Evolutionary conservation across 92 coral and sea anemone genomes (phyloP).

Genomic region (Palythoa grandis): DNA sequence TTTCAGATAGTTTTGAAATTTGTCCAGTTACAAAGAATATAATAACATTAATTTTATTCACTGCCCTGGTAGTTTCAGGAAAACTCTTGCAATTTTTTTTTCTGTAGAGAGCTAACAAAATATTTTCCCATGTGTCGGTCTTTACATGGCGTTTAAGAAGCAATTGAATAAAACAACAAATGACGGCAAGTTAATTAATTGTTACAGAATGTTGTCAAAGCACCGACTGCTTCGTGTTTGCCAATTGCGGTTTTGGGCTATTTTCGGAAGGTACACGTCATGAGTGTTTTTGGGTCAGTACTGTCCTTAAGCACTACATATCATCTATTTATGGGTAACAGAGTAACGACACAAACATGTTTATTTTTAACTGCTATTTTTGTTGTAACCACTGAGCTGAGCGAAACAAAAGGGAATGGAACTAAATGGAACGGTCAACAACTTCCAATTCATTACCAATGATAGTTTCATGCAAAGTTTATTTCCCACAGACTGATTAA

Average conservation of each 20-base stretch:
- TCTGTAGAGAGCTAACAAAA: no score
- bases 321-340: slow-evolving; percentile 40
- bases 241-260: slow-evolving; percentile 26
- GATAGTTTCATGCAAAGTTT: not conserved
- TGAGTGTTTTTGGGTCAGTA: slow-evolving; percentile 2
- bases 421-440: slow-evolving; percentile 22
- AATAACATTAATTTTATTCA: no score
- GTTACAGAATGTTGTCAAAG: not conserved
- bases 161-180: no score
- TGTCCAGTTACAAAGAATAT: no score
- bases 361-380: slow-evolving; percentile 29
- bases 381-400: slow-evolving; percentile 23
- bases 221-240: slow-evolving; percentile 1
- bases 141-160: no score
- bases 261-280: slow-evolving; percentile 12
- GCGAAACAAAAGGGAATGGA: slow-evolving; percentile 14
- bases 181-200: not conserved
- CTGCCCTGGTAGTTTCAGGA: no score
- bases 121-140: no score
- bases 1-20: no score
- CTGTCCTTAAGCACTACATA: slow-evolving; percentile 5
- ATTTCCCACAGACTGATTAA: slow-evolving; percentile 4
- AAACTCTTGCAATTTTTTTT: no score
- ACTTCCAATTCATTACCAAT: not conserved
- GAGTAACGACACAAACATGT: slow-evolving; percentile 37